Evolutionary conservation across 2,888 invertebrate genomes (phyloP), one percentile per base, ranked within the genome.

Genomic region (Hypercompe scribonia): DNA sequence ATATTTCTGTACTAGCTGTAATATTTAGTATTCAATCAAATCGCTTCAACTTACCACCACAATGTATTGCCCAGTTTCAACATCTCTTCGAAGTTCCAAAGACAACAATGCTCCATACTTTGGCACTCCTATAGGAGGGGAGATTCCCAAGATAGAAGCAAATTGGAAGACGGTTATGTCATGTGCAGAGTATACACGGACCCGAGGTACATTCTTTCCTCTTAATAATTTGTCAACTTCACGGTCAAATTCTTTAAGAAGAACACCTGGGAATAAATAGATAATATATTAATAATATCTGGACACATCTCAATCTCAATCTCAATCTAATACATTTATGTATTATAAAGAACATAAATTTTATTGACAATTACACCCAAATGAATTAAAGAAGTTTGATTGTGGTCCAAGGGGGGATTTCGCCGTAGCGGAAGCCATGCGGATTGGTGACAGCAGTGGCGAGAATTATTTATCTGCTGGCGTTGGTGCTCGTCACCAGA

Each of bases 11-110:
- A 50, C 50, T 39, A 42, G 18, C 15, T 46, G 4, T 18, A 18
- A 18, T 46, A 46, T 18, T 46, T 18, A 46, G 18, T 46, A 18
- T 46, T 42, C 18, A 42, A 46, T 18, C 2, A 46, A 50, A 13
- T n/a, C n/a, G n/a, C n/a, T n/a, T n/a, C n/a, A 15, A 31, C 89
- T 88, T 72, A 90, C 91, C 86, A 89, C 69, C 1, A 91, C 89
- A 54, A 89, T 83, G 75, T 86, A 87, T 66, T 88, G 68, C 5
- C 86, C 89, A 34, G 87, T 86, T 0, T 71, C 72, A 0, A 85
- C 77, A 42, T 73, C 84, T 36, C 89, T 87, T 33, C 72, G 54
- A 42, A 91, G 74, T 69, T 91, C 91, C 33, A 91, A 70, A 7
- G 87, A 73, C 73, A 72, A 83, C 5, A 77, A 68, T 0, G 88